Percentiles rank a stretch among this genome's conserved stretches.
These are phyloP conservation scores for Eulacestoma nigropectus DNA, from an alignment of 2,113 vertebrate genomes.

Conservation along the genomic window DNA sequence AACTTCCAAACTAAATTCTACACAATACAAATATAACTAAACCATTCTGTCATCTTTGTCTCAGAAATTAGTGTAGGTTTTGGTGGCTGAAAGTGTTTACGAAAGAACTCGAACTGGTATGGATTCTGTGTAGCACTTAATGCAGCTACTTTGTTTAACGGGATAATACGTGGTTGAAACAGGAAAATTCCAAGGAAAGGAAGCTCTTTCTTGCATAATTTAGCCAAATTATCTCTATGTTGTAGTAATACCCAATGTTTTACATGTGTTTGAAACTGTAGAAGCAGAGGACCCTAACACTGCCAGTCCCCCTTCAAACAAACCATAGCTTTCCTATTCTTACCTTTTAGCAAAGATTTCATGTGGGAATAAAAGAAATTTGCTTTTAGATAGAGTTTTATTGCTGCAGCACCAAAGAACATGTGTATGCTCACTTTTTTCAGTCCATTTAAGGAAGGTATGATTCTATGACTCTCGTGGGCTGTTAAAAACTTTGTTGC, in stretches of 20 bases:
- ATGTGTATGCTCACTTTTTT: accelerated
- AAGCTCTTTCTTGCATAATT: not conserved
- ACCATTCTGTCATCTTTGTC: not conserved
- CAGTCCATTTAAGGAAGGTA: not conserved
- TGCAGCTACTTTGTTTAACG: not conserved
- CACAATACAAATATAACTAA: not conserved
- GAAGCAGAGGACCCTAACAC: not conserved
- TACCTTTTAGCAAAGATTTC: not conserved
- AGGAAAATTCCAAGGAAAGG: not conserved
- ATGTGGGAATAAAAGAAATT: not conserved
- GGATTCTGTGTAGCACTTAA: not conserved
- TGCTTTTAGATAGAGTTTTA: not conserved
- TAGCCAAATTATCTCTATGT: not conserved
- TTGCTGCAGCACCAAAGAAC: not conserved
- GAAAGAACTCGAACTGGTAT: too few relatives aligned
- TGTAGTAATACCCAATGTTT: not conserved
- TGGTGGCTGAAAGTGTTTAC: not conserved
- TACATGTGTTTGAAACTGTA: not conserved
- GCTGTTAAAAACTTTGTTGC: not conserved
- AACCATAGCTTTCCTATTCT: not conserved
- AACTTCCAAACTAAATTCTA: not conserved
- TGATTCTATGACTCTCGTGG: not conserved
- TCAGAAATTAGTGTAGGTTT: not conserved
- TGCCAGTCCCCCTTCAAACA: not conserved
- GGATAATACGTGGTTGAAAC: accelerated